A percentile compares a stretch with the other conserved stretches of the same genome.
Evolutionary conservation across 2,797 vertebrate genomes (phyloP).

Genomic region (Malurus leucopterus): DNA sequence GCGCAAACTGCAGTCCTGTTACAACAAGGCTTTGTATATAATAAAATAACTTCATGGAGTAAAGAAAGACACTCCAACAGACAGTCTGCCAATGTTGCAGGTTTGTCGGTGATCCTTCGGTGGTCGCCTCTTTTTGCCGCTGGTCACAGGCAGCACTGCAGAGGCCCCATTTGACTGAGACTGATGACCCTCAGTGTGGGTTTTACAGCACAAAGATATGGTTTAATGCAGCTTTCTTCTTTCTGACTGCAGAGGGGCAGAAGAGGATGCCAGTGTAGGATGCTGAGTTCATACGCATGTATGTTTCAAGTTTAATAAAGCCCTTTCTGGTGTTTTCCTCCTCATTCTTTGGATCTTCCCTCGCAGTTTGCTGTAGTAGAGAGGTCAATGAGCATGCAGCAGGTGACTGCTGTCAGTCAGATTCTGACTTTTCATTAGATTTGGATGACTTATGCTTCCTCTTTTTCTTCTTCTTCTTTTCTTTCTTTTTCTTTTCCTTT

Average conservation of each 20-base stretch:
- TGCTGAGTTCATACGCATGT: not conserved
- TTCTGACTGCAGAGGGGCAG: not conserved
- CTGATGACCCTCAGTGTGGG: not conserved
- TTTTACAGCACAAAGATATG: not conserved
- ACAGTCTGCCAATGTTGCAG: not conserved
- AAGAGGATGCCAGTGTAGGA: not conserved
- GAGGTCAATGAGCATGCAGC: not conserved
- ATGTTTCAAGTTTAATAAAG: not conserved
- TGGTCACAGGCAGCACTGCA: rapidly evolving
- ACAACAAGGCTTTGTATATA: not conserved
- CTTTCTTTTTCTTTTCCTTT: constrained; percentile 81
- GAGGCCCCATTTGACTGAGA: not conserved
- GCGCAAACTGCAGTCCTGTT: not conserved
- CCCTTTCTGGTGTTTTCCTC: not conserved
- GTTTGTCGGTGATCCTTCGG: not conserved
- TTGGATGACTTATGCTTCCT: constrained; percentile 83
- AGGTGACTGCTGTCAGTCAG: constrained; percentile 71
- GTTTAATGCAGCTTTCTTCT: not conserved
- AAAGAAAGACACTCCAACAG: not conserved
- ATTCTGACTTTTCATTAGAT: constrained; percentile 75
- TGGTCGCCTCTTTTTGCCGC: not conserved
- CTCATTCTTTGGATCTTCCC: not conserved
- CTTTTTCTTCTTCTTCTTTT: constrained; percentile 83
- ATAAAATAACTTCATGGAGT: not conserved
- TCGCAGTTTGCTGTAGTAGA: not conserved